phyloP scores from a whole-genome alignment of 1,140 invertebrate species.

The Stenopsyche tienmushanensis region DNA sequence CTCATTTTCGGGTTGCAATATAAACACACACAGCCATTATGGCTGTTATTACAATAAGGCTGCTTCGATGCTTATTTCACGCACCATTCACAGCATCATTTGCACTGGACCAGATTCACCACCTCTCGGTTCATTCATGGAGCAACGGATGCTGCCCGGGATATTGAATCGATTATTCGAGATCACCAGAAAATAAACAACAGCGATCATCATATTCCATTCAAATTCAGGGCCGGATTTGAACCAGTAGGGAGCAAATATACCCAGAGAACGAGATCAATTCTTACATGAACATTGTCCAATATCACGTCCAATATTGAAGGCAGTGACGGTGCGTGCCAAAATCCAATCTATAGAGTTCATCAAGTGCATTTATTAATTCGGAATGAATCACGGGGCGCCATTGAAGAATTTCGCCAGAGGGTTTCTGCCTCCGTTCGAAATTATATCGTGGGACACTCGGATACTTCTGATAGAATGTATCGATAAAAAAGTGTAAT shows the following conservation, averaged over 20 bases:
- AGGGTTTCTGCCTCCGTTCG: constrained; percentile 13
- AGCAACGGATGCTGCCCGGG: neutral
- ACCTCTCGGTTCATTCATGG: constrained; percentile 15
- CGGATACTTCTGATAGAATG: constrained; percentile 11
- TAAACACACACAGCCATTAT: no score
- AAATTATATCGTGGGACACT: constrained; percentile 17
- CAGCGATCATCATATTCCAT: constrained; percentile 21
- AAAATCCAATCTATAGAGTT: neutral
- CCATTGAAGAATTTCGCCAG: constrained; percentile 4
- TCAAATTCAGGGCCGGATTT: neutral
- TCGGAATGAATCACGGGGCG: neutral
- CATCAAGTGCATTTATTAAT: neutral
- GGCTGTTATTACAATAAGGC: no score
- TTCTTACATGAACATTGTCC: constrained; percentile 8
- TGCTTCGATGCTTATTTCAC: no score
- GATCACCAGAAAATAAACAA: constrained; percentile 30
- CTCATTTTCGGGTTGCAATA: no score
- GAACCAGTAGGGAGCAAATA: constrained; percentile 10
- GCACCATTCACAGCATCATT: constrained; percentile 10
- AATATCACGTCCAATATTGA: constrained; percentile 27
- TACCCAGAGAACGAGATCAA: neutral
- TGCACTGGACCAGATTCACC: neutral
- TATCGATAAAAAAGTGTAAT: constrained; percentile 14
- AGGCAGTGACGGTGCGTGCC: neutral
- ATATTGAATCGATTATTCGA: constrained; percentile 24